phyloP scores from a whole-genome alignment of 2,113 vertebrate genomes.

The Takifugu flavidus region DNA sequence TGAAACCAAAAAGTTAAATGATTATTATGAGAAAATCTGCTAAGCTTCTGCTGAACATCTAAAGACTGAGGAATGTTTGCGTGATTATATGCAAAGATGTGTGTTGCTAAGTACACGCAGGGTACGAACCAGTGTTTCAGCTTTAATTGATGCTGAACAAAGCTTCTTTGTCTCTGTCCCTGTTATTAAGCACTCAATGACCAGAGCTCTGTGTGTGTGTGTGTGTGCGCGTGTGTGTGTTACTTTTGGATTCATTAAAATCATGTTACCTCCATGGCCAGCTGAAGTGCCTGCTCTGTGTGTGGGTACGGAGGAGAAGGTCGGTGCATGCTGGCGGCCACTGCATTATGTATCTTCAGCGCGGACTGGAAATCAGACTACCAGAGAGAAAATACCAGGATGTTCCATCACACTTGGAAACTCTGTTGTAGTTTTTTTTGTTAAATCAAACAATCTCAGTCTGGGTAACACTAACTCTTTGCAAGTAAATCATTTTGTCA shows the following conservation, averaged over 20 bases:
- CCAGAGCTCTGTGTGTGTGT: slow-evolving; percentile 6
- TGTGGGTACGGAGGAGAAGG: slow-evolving; percentile 94
- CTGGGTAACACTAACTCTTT: too few species aligned
- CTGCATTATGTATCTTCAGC: slow-evolving; percentile 93
- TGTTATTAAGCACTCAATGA: slow-evolving; percentile 29
- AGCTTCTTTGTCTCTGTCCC: slow-evolving; percentile 40
- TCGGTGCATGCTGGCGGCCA: slow-evolving; percentile 91
- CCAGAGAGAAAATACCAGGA: neutral
- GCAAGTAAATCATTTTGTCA: too few species aligned
- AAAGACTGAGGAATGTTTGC: neutral
- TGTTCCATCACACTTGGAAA: neutral
- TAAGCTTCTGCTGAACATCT: too few species aligned
- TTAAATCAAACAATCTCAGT: neutral
- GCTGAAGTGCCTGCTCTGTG: slow-evolving; percentile 82
- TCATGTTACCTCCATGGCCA: slow-evolving; percentile 73
- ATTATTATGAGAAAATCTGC: too few species aligned
- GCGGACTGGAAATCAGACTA: slow-evolving; percentile 92
- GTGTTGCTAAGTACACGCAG: neutral
- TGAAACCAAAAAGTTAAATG: too few species aligned
- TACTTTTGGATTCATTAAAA: neutral
- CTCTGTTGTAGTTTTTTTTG: too few species aligned
- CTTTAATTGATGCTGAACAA: slow-evolving; percentile 56
- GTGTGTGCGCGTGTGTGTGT: slow-evolving; percentile 2
- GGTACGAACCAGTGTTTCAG: neutral
- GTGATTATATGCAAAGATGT: neutral